Base-by-base conservation (phyloP, 2,888 invertebrate species). In the Myopa tessellatipennis region DNA sequence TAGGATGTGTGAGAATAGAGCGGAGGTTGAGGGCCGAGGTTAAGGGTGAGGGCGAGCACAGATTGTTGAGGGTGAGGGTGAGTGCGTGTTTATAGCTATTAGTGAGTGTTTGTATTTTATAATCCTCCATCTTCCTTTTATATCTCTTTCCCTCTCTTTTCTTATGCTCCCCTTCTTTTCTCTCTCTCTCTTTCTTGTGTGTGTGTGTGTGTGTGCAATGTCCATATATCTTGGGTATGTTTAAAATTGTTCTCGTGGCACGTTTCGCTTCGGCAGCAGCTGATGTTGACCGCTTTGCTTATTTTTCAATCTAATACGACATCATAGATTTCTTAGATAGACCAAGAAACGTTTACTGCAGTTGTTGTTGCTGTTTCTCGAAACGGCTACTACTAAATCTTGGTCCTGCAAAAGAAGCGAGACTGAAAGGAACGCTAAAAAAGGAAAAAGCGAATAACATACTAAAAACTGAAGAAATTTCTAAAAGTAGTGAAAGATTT, bases 261-360 rank as follows among this genome's bases (percentile, higher is more conserved):
- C 74, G 74, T 74, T 26, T 63, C 63, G 14, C 63, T 65, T 52
- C 60, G 65, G 74, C 75, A 69, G 55, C 77, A 73, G 72, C 77
- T 73, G 77, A n/a, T 72, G 73, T 58, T 77, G 77, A 77, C 77
- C 77, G 60, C 55, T 76, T 52, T 58, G 72, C 58, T 72, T 34
- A 60, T 72, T 72, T 72, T 55, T 72, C 72, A 72, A 55, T 38
- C 12, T 18, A 72, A 72, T 72, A 36, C 60, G 60, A 72, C 67
- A 67, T 67, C 67, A 14, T 4, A 55, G 55, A 55, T 5, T 55
- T n/a, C 55, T 55, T 16, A n/a, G 55, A 55, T 55, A n/a, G 5
- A 55, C 4, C 3, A 14, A 55, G 10, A 14, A 10, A 55, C 14
- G 10, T 45, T 3, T 45, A 45, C 45, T 45, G 45, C 6, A n/a